A percentile compares a stretch with the other conserved stretches of the same genome.
phyloP scores from a whole-genome alignment of 92 coral and sea anemone genomes.

The Phenganax stokvisi region DNA sequence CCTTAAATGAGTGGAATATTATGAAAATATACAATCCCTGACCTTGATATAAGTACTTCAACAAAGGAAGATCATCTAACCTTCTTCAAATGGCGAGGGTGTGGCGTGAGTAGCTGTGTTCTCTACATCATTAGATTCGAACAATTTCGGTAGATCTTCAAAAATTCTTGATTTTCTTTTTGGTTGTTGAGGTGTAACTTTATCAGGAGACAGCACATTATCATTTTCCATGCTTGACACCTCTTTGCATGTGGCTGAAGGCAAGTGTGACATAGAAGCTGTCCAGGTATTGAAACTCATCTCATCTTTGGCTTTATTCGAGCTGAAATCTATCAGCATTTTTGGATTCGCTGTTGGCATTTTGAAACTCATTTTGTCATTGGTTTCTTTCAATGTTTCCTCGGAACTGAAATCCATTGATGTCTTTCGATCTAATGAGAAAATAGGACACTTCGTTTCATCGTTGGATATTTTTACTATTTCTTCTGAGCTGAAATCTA shows the following conservation, averaged over 20 bases:
- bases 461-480: not conserved
- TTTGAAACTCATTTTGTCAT: not conserved
- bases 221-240: slow-evolving; percentile 3
- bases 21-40: no score
- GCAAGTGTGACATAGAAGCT: not conserved
- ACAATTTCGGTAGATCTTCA: slow-evolving; percentile 29
- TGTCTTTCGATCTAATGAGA: no score
- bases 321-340: no score
- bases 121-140: slow-evolving; percentile 15
- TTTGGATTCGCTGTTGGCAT: not conserved
- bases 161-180: slow-evolving; percentile 26
- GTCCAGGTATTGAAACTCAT: not conserved
- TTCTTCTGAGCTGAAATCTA: not conserved
- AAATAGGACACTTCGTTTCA: not conserved
- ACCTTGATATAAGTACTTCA: not conserved
- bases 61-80: not conserved
- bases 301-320: no score
- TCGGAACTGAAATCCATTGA: not conserved
- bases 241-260: not conserved
- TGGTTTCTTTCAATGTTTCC: not conserved
- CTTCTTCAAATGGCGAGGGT: slow-evolving; percentile 6
- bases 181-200: not conserved
- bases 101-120: not conserved
- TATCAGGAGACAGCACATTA: not conserved
- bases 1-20: no score